These are phyloP conservation scores for Archilochus colubris DNA, from an alignment of 2,113 vertebrate species.

Conservation along the genomic window DNA sequence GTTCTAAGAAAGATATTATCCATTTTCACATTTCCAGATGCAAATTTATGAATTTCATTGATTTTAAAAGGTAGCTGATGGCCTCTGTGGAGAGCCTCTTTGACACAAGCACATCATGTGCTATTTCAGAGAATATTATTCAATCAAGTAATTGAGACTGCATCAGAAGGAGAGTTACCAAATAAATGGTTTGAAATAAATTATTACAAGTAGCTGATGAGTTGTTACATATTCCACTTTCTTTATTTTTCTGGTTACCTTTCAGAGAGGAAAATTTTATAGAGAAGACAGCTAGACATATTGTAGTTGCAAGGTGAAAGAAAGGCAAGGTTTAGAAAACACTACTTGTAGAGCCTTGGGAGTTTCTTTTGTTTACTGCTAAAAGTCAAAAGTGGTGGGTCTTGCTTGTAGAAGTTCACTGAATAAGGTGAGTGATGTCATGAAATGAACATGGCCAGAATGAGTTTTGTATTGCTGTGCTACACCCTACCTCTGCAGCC, in stretches of 20 bases:
- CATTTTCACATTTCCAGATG: constrained; percentile 31
- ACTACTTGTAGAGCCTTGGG: neutral
- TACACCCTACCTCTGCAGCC: neutral
- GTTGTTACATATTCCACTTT: constrained; percentile 18
- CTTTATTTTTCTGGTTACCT: constrained; percentile 28
- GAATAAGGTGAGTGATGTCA: neutral
- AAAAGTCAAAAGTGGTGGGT: neutral
- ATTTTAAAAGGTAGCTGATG: constrained; percentile 64
- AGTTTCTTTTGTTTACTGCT: neutral
- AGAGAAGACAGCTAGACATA: neutral
- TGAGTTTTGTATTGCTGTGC: neutral
- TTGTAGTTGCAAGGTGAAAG: neutral
- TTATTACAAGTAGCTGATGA: constrained; percentile 43
- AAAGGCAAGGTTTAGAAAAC: neutral
- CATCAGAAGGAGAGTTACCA: constrained; percentile 28
- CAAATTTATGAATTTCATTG: constrained; percentile 64
- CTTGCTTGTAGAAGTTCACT: neutral
- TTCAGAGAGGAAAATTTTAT: neutral
- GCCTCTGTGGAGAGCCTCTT: constrained; percentile 59
- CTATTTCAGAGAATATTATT: constrained; percentile 63
- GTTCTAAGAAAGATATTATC: constrained; percentile 23
- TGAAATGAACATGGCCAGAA: neutral
- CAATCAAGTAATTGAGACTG: constrained; percentile 61
- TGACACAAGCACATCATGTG: constrained; percentile 68
- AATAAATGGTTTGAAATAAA: constrained; percentile 46